A percentile compares a stretch with the other conserved stretches of the same genome.
Evolutionary conservation across 2,797 vertebrate genomes (phyloP).

Genomic region (Oryzias dopingdopingensis): DNA sequence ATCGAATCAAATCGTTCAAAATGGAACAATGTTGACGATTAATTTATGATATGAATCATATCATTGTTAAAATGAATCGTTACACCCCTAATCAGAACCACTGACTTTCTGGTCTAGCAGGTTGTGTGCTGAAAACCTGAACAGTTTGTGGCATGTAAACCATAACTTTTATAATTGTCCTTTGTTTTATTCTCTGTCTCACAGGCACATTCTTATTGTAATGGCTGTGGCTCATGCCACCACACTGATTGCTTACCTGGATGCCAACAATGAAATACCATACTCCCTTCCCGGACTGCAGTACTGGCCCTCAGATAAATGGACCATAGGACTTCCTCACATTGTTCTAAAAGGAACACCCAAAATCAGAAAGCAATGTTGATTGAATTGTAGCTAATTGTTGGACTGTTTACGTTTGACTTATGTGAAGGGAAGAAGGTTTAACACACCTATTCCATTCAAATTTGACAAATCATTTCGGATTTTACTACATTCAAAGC

Average conservation of each 20-base stretch:
- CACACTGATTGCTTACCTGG: conserved; percentile 83
- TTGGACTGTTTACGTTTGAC: too few relatives aligned
- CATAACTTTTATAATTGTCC: conserved; percentile 6
- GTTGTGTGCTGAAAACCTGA: too few relatives aligned
- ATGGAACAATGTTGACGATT: too few relatives aligned
- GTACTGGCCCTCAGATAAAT: conserved; percentile 88
- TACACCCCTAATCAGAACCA: too few relatives aligned
- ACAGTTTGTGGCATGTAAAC: not conserved
- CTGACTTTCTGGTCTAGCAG: too few relatives aligned
- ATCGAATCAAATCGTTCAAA: too few relatives aligned
- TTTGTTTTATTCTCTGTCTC: conserved; percentile 18
- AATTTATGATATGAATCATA: too few relatives aligned
- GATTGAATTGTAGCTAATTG: not conserved
- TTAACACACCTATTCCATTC: too few relatives aligned
- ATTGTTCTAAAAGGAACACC: conserved; percentile 67
- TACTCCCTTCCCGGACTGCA: conserved; percentile 77
- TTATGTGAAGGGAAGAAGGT: too few relatives aligned
- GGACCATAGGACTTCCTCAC: conserved; percentile 84
- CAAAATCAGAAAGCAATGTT: conserved; percentile 70
- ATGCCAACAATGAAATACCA: conserved; percentile 83
- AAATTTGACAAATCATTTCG: too few relatives aligned
- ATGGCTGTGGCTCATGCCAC: conserved; percentile 84
- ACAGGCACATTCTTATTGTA: conserved; percentile 92
- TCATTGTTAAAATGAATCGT: too few relatives aligned
- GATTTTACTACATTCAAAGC: too few relatives aligned